A percentile compares a stretch with the other conserved stretches of the same genome.
Evolutionary conservation across 2,888 invertebrate species (phyloP).

Genomic region (Oligia fasciuncula): DNA sequence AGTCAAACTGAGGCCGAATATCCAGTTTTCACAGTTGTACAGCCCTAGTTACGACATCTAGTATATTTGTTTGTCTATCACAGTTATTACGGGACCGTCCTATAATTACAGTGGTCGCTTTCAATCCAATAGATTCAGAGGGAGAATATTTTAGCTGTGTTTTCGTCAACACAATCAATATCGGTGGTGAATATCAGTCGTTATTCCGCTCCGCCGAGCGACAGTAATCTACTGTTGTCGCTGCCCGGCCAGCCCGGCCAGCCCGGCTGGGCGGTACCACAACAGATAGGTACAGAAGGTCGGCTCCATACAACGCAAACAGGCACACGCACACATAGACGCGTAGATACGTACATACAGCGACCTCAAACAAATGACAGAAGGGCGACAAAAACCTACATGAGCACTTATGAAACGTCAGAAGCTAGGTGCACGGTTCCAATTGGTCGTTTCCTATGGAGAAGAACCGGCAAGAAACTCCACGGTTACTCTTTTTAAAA

Average conservation of each 20-base stretch:
- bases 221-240: slow-evolving; percentile 38
- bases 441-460: too few relatives aligned
- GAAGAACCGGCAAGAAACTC: too few relatives aligned
- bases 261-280: neutral
- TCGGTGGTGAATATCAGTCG: slow-evolving; percentile 29
- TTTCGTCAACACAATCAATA: slow-evolving; percentile 39
- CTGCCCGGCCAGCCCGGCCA: neutral
- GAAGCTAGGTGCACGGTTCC: too few relatives aligned
- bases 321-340: neutral
- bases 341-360: neutral
- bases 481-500: too few relatives aligned
- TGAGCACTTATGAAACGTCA: too few relatives aligned
- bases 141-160: slow-evolving; percentile 21
- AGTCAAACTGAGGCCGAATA: neutral
- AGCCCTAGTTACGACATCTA: neutral
- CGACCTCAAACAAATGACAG: neutral
- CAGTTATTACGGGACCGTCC: neutral
- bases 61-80: neutral
- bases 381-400: too few relatives aligned
- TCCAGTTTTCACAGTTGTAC: neutral
- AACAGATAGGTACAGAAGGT: neutral
- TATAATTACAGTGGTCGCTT: neutral
- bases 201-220: slow-evolving; percentile 44
- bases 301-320: neutral
- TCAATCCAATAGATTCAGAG: neutral